Evolutionary conservation across 2,888 invertebrate genomes (phyloP), one percentile per base, ranked within the genome.

Genomic region (Julus scanicus): DNA sequence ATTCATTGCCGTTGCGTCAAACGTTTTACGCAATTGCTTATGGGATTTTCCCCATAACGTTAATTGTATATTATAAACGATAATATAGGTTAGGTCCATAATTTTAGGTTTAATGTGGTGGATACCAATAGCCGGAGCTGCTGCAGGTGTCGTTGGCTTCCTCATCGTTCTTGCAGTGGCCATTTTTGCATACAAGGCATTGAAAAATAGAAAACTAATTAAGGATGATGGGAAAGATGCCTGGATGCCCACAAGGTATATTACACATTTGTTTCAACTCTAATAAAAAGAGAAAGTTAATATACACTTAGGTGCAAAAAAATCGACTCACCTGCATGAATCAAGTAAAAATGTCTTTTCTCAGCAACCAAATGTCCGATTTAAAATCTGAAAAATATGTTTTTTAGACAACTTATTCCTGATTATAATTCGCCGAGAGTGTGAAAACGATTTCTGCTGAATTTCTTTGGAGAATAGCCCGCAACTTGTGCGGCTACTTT

Each of bases 21-120:
- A 63, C 57, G 17, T 9, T 6, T 6, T 29, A 8, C 29, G 29
- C 29, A 29, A 29, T 29, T 29, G 71, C 29, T 71, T 6, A 29
- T 3, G 17, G 5, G 71, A 29, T 17, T 71, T 71, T 71, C 8
- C 20, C 29, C 2, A 71, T n/a, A n/a, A n/a, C 57, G 20, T 71
- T 71, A n/a, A n/a, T 48, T 48, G n/a, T 29, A 2, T 71, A 29
- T 15, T 2, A 15, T 15, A 53, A 53, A 71, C 29, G n/a, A 20
- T 71, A 71, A 71, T 53, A 29, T 29, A 71, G 8, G 4, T 29
- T 29, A 71, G 8, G 11, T 17, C 71, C 29, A 71, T 71, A 3
- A 6, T 71, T 71, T 71, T 15, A 71, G 71, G 71, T 29, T 29
- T 71, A 71, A 71, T 71, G 71, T 71, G 71, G 71, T 71, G 71